A percentile compares a stretch with the other conserved stretches of the same genome.
Evolutionary conservation across 2,797 vertebrate genomes (phyloP).

Genomic region (Triplophysa yarkandensis): DNA sequence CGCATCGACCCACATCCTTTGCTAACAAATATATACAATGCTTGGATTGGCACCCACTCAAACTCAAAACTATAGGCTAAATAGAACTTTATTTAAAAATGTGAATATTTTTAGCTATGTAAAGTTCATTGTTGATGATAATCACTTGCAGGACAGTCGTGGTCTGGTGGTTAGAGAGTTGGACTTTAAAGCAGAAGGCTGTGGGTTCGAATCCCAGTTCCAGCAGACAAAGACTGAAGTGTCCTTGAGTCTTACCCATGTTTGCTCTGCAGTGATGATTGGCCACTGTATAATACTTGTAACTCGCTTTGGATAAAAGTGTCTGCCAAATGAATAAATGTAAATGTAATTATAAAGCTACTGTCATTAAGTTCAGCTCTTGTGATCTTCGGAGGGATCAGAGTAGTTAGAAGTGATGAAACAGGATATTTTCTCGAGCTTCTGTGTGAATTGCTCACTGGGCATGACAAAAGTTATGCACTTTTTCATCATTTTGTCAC

Average conservation of each 20-base stretch:
- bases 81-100: not conserved
- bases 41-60: not conserved
- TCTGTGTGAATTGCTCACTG: constrained; percentile 27
- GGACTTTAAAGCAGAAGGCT: no score
- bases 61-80: not conserved
- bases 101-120: not conserved
- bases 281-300: no score
- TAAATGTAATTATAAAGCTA: no score
- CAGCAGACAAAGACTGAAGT: no score
- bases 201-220: no score
- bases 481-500: not conserved
- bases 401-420: constrained; percentile 69
- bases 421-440: constrained; percentile 24
- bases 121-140: not conserved
- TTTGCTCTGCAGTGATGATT: no score
- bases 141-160: no score
- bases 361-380: no score
- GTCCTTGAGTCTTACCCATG: no score
- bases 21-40: constrained; percentile 19
- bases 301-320: no score
- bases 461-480: constrained; percentile 10
- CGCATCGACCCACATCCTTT: constrained; percentile 60
- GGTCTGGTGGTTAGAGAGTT: no score
- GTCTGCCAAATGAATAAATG: no score
- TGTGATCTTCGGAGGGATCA: constrained; percentile 44